These are phyloP conservation scores for Macrophya alboannulata DNA, from an alignment of 2,888 invertebrate species.

Conservation along the genomic window DNA sequence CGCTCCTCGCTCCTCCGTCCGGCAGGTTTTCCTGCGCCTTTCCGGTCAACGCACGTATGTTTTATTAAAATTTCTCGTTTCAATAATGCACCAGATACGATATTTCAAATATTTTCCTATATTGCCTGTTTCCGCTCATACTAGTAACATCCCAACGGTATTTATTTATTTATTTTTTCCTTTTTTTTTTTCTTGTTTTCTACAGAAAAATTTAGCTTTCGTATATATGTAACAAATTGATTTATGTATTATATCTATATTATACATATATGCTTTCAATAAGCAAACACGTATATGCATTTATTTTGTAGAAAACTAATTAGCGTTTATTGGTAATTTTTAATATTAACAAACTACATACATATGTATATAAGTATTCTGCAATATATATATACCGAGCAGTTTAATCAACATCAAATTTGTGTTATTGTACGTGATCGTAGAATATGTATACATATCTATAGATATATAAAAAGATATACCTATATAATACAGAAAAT, in stretches of 20 bases:
- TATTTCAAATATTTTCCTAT: constrained; percentile 40
- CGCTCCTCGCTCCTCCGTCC: constrained; percentile 28
- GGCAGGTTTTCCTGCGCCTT: constrained; percentile 34
- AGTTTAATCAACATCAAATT: neutral
- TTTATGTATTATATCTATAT: neutral
- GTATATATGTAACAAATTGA: neutral
- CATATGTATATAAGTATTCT: neutral
- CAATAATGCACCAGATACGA: constrained; percentile 52
- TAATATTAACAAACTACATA: neutral
- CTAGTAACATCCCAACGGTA: neutral
- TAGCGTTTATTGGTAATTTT: neutral
- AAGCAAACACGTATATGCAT: no score
- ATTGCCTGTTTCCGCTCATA: constrained; percentile 21
- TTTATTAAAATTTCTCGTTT: constrained; percentile 49
- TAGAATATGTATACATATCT: neutral
- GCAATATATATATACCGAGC: neutral
- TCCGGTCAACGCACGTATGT: constrained; percentile 51
- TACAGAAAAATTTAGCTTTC: neutral
- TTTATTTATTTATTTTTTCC: neutral
- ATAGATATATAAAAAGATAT: neutral
- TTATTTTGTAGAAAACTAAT: neutral
- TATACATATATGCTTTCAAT: no score
- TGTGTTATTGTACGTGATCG: neutral
- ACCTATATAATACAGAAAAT: no score
- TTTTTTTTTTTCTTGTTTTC: neutral